phyloP scores from a whole-genome alignment of 2,113 vertebrate species.

The Neomonachus schauinslandi region DNA sequence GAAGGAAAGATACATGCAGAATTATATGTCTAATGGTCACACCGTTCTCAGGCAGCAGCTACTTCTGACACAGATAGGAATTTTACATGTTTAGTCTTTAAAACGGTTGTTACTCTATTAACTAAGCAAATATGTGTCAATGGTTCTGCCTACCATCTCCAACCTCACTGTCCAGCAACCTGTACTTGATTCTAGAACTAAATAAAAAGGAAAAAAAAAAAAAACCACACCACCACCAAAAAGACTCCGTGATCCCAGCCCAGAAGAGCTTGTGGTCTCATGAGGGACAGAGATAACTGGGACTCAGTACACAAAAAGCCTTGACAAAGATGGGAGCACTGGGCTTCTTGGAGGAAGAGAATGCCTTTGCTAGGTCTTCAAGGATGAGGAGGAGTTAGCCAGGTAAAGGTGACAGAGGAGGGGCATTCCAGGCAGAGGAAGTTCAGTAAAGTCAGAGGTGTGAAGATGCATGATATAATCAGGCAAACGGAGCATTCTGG shows the following conservation, averaged over 20 bases:
- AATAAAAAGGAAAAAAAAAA: not conserved
- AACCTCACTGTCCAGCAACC: not conserved
- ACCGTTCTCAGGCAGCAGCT: not conserved
- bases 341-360: not conserved
- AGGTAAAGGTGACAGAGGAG: not conserved
- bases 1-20: not conserved
- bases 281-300: not conserved
- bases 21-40: not conserved
- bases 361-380: not conserved
- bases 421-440: not conserved
- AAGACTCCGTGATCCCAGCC: not conserved
- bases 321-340: not conserved
- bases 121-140: not conserved
- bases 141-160: not conserved
- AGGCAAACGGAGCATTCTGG: not conserved
- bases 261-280: not conserved
- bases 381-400: not conserved
- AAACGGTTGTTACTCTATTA: not conserved
- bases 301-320: not conserved
- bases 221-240: too few species aligned
- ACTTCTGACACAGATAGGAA: not conserved
- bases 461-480: not conserved
- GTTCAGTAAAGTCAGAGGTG: not conserved
- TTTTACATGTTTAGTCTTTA: not conserved
- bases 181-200: not conserved